Evolutionary conservation across 1,140 invertebrate species (phyloP).

Genomic region (Aphaenogaster rudis): DNA sequence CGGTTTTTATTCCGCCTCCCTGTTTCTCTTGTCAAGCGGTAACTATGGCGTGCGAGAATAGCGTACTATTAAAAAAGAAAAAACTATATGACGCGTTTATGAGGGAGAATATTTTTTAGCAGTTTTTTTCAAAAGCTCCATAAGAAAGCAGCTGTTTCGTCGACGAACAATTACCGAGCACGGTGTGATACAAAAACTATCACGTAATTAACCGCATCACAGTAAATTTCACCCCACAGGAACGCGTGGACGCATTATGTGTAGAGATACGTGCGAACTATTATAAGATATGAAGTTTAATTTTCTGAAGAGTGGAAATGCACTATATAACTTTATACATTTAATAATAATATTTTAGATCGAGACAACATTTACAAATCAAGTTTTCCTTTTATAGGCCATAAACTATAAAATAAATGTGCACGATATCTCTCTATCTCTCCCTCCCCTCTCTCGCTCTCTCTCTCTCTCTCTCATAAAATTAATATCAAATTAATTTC

Average conservation of each 20-base stretch:
- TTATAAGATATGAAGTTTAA: slow-evolving; percentile 1
- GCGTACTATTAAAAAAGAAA: slow-evolving; percentile 6
- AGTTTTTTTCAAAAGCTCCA: slow-evolving; percentile 5
- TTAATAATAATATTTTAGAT: neutral
- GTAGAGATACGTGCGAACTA: neutral
- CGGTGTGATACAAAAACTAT: slow-evolving; percentile 12
- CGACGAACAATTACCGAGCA: slow-evolving; percentile 28
- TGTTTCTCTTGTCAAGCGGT: slow-evolving; percentile 31
- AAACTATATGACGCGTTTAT: neutral
- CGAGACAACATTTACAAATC: neutral
- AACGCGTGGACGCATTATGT: slow-evolving; percentile 9
- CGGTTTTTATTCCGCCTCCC: slow-evolving; percentile 23
- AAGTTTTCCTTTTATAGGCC: neutral
- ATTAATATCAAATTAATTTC: slow-evolving; percentile 30
- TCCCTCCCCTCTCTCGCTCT: no score
- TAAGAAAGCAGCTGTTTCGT: slow-evolving; percentile 29
- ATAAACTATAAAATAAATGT: neutral
- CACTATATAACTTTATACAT: neutral
- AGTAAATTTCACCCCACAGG: slow-evolving; percentile 10
- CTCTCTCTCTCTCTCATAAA: neutral
- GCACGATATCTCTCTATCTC: neutral
- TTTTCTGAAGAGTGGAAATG: neutral
- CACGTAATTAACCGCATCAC: slow-evolving; percentile 16
- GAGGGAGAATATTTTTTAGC: slow-evolving; percentile 25
- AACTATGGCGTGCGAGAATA: slow-evolving; percentile 17